Evolutionary conservation across 2,113 vertebrate species (phyloP).

Genomic region (Manacus vitellinus): DNA sequence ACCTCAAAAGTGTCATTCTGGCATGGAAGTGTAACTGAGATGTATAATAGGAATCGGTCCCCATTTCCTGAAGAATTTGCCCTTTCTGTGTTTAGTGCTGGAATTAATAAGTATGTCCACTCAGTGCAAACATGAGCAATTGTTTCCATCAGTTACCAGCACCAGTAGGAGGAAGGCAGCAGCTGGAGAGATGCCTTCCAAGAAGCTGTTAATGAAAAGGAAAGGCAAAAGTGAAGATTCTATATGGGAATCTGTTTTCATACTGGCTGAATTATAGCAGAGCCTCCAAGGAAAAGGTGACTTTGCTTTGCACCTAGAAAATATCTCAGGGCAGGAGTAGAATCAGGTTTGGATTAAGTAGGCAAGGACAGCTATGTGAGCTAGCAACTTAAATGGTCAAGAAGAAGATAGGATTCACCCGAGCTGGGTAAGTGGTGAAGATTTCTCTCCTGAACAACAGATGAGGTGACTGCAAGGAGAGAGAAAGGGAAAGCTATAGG

Average conservation of each 20-base stretch:
- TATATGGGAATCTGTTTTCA: not conserved
- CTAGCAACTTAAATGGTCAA: not conserved
- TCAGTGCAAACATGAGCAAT: not conserved
- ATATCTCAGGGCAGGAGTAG: not conserved
- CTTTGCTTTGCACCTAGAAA: not conserved
- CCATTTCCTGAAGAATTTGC: not conserved
- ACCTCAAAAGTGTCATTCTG: not conserved
- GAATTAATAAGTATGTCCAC: not conserved
- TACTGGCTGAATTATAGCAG: not conserved
- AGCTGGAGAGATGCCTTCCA: not conserved
- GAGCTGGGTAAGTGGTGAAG: not conserved
- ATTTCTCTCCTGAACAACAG: not conserved
- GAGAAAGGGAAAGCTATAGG: not conserved
- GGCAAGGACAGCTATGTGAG: not conserved
- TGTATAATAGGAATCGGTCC: not conserved
- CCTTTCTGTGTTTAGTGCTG: not conserved
- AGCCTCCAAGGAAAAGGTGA: not conserved
- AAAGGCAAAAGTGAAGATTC: not conserved
- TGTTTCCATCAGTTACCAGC: not conserved
- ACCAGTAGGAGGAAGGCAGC: not conserved
- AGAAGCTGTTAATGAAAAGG: not conserved
- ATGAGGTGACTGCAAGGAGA: not conserved
- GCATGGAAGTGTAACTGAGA: not conserved
- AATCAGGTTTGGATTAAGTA: not conserved
- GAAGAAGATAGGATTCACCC: not conserved